Base-by-base conservation (phyloP, 92 coral and sea anemone genomes). In the Muricea muricata region DNA sequence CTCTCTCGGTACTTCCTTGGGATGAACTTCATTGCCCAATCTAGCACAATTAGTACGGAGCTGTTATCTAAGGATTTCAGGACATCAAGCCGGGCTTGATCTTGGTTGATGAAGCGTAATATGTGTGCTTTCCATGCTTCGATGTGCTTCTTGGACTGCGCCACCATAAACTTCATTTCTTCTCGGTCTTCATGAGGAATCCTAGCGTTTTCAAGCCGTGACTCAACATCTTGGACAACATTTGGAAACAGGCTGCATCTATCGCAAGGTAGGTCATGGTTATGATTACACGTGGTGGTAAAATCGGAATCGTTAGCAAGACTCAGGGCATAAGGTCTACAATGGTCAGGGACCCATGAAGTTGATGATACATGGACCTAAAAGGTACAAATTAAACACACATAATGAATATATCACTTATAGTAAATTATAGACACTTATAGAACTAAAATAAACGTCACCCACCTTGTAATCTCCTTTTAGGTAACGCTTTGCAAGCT, bases 401-500 rank as follows among this genome's bases (percentile, higher is more conserved):
- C 45, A 11, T 11, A 39, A 39, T 4, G 11, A 4, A 39, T 39
- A 39, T 4, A 39, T 5, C 45, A 39, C 6, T 39, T 39, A 39
- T 39, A 39, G 5, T 39, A 39, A 4, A 39, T 11, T 5, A 39
- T 39, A 39, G 6, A 39, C 5, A 39, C 42, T 9, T 37, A 9
- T 37, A 9, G 4, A 9, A 37, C 5, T 4, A 37, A 3, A 55
- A 55, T 4, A 45, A 61, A 77, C 23, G 33, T 58, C 23, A 56
- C 81, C 67, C 18, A 88, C 88, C 88, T 88, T 88, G 65, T 88
- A 88, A 88, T 87, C 91, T 10, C 88, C 68, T 73, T 83, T 87
- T 6, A 87, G 56, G 34, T 87, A 87, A 40, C 87, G 88, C 78
- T 88, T 88, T 45, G 88, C 88, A 58, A 65, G 78, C 52, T 75